Base-by-base conservation (phyloP, 1,140 invertebrate genomes). In the Rhagoletis zephyria region DNA sequence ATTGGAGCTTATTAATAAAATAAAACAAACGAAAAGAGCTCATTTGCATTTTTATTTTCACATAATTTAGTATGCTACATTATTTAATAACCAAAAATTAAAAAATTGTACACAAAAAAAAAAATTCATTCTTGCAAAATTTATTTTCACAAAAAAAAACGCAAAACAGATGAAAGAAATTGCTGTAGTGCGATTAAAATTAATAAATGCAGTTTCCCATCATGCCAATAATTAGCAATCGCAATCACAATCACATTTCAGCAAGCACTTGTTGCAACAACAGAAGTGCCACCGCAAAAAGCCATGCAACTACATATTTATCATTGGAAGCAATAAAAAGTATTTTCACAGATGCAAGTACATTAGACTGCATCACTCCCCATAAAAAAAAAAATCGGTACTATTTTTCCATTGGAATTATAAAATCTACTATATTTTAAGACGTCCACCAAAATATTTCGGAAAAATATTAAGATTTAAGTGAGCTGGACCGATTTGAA, bases 201-300 rank as follows among this genome's bases (percentile, higher is more conserved):
- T 81, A 51, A 81, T 81, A 0, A 81, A 81, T 51, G 48, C 74
- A 51, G 3, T 81, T 74, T 81, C 74, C n/a, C 74, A 81, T 81
- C 3, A 59, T 19, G 74, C 19, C 74, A 81, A 81, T 81, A 81
- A 81, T 81, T 81, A 81, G 74, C 51, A 51, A 81, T 81, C n/a
- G 48, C 74, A 56, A 2, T 19, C 12, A 6, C 42, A 19, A 7
- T 9, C 42, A 19, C 40, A n/a, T 67, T 19, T 4, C 48, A 77
- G 48, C 74, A 30, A 59, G 56, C 74, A 56, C 45, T 77, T 77
- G 70, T 56, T 77, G 70, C 70, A 77, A 77, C 45, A 0, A 3
- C 48, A 81, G 19, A n/a, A 10, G 6, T 56, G 51, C 48, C 9
- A 81, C n/a, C 51, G 4, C 14, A 30, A 56, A 81, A 74, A 77